phyloP scores from a whole-genome alignment of 2,888 invertebrate species.

The Ennomos erosarius region DNA sequence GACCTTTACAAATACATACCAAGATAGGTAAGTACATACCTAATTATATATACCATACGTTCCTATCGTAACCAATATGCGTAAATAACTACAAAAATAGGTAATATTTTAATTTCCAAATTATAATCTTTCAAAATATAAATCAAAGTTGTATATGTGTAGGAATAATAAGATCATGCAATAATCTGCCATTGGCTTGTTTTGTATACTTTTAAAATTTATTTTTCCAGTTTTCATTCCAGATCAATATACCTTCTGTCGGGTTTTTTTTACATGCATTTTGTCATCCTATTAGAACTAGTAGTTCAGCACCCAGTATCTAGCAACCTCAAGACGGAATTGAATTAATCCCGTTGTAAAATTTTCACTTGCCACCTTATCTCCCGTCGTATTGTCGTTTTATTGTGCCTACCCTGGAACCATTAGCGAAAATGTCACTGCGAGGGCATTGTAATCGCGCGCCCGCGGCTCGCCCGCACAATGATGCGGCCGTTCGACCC shows the following conservation, averaged over 20 bases:
- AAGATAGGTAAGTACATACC: too few relatives aligned
- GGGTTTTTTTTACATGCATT: neutral
- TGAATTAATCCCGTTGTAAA: slow-evolving; percentile 82
- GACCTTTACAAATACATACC: too few relatives aligned
- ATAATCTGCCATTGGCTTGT: too few relatives aligned
- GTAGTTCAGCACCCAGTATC: slow-evolving; percentile 40
- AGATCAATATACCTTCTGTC: too few relatives aligned
- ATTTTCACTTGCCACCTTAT: slow-evolving; percentile 84
- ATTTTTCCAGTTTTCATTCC: too few relatives aligned
- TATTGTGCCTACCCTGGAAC: slow-evolving; percentile 84
- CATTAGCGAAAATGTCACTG: slow-evolving; percentile 85
- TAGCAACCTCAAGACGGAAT: slow-evolving; percentile 56
- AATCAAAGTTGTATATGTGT: too few relatives aligned
- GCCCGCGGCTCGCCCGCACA: slow-evolving; percentile 77
- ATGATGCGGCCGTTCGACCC: slow-evolving; percentile 79
- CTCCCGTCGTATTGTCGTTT: slow-evolving; percentile 83
- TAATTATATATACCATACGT: too few relatives aligned
- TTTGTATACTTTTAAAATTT: too few relatives aligned
- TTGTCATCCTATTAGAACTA: slow-evolving; percentile 14
- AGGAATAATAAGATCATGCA: neutral
- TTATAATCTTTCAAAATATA: too few relatives aligned
- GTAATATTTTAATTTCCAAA: too few relatives aligned
- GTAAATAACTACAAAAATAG: too few relatives aligned
- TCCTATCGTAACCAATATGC: too few relatives aligned
- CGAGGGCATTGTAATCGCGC: slow-evolving; percentile 79